phyloP scores from a whole-genome alignment of 2,888 invertebrate genomes.

The Scaptomyza caliginosa region DNA sequence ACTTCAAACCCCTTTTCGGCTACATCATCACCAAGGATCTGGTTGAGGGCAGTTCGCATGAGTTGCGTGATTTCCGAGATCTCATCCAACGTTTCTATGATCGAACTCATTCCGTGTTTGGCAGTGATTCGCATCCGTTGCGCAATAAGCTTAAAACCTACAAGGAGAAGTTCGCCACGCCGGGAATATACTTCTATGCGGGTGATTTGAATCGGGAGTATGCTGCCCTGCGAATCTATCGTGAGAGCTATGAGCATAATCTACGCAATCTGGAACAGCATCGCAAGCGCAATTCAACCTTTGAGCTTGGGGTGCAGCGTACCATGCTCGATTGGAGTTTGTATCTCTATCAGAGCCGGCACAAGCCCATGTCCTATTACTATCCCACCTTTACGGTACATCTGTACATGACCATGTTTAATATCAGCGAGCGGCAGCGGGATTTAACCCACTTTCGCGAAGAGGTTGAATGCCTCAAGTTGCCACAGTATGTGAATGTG shows the following conservation, averaged over 20 bases:
- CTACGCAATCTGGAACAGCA: conserved; percentile 72
- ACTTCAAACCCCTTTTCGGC: conserved; percentile 81
- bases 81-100: conserved; percentile 69
- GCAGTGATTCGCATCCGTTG: conserved; percentile 58
- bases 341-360: conserved; percentile 80
- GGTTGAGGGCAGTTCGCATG: conserved; percentile 58
- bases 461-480: conserved; percentile 77
- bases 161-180: conserved; percentile 70
- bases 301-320: conserved; percentile 69
- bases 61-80: conserved; percentile 67
- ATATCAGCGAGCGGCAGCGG: conserved; percentile 73
- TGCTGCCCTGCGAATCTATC: conserved; percentile 68
- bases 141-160: conserved; percentile 62
- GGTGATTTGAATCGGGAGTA: conserved; percentile 76
- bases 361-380: conserved; percentile 82
- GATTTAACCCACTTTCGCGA: conserved; percentile 73
- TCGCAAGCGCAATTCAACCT: conserved; percentile 75
- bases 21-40: conserved; percentile 80
- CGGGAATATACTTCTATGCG: conserved; percentile 72
- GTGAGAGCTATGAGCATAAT: conserved; percentile 81
- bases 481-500: conserved; percentile 79
- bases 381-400: conserved; percentile 81
- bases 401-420: conserved; percentile 82
- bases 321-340: conserved; percentile 81
- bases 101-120: conserved; percentile 53